A percentile compares a stretch with the other conserved stretches of the same genome.
Evolutionary conservation across 2,113 vertebrate species (phyloP).

Genomic region (Grus americana): DNA sequence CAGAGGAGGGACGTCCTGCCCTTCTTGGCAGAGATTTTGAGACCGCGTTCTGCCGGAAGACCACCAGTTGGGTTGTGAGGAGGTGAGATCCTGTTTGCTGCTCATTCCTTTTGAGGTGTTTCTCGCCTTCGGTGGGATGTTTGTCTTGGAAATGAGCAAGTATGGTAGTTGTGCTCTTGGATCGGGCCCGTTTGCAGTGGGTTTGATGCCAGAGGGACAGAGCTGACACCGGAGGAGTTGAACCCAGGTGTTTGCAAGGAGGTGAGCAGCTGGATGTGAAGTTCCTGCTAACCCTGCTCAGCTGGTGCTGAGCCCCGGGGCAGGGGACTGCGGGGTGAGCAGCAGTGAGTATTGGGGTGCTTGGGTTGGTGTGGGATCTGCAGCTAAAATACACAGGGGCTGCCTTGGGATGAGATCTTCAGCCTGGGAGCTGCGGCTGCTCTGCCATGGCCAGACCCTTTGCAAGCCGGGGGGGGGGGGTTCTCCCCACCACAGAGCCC

Average conservation of each 20-base stretch:
- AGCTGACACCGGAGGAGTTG: not conserved
- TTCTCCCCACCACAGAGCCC: not conserved
- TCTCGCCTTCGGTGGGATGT: not conserved
- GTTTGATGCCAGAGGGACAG: not conserved
- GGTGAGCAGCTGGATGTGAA: not conserved
- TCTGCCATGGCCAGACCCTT: not conserved
- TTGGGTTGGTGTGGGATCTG: too few relatives aligned
- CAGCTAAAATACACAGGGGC: not conserved
- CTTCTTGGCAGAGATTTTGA: not conserved
- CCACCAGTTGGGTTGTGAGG: not conserved
- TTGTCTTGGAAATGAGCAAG: not conserved
- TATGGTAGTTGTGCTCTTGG: not conserved
- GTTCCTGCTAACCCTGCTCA: not conserved
- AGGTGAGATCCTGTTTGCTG: not conserved
- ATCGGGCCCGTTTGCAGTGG: rapidly evolving
- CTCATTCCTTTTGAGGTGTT: not conserved
- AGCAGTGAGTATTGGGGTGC: not conserved
- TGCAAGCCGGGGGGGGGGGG: not conserved
- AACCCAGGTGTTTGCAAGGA: not conserved
- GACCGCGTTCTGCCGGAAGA: not conserved
- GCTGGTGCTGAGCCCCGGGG: rapidly evolving
- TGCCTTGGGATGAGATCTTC: not conserved
- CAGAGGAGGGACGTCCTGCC: not conserved
- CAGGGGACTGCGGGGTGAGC: not conserved
- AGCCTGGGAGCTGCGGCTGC: not conserved